phyloP scores from a whole-genome alignment of 2,797 vertebrate species.

The Chrosomus eos region DNA sequence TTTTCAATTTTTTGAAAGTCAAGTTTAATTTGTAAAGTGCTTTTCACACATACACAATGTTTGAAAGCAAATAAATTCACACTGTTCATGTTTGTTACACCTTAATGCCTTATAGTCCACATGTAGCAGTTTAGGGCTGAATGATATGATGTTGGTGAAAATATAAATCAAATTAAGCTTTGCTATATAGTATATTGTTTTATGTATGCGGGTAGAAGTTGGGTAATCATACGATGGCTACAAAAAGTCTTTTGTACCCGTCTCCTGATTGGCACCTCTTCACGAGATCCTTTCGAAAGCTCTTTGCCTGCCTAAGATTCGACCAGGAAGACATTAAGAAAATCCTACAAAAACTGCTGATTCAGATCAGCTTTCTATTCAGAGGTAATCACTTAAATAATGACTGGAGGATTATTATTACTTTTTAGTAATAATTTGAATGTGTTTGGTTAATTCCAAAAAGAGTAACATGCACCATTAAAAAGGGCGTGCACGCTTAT shows the following conservation, averaged over 20 bases:
- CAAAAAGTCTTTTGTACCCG: background rate
- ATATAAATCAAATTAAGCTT: background rate
- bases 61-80: background rate
- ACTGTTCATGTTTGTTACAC: background rate
- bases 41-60: background rate
- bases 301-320: background rate
- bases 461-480: background rate
- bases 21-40: background rate
- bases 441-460: background rate
- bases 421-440: background rate
- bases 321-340: background rate
- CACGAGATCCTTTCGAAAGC: background rate
- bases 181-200: background rate
- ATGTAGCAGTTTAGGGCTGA: background rate
- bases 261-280: background rate
- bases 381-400: background rate
- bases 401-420: background rate
- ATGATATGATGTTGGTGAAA: background rate
- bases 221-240: background rate
- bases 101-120: background rate
- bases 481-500: background rate
- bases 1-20: background rate
- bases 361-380: too few relatives aligned
- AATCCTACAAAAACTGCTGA: background rate
- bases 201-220: background rate